These are phyloP conservation scores for Holothuria leucospilota DNA, from an alignment of 53 echinoderm and acorn worm species.

Conservation along the genomic window DNA sequence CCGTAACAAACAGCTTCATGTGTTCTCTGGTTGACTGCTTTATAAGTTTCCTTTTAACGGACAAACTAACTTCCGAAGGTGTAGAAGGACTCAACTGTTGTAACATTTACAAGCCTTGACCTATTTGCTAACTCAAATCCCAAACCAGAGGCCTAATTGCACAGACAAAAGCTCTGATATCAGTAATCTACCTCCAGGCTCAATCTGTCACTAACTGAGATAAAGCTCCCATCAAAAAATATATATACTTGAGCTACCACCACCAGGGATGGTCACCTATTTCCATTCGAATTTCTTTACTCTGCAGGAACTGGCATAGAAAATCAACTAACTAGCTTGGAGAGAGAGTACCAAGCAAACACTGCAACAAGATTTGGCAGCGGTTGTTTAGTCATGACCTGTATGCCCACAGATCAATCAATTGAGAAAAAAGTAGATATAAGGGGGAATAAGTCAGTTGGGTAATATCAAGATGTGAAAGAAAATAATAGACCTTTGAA, in stretches of 20 bases:
- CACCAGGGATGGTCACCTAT: background rate
- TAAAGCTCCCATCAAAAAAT: constrained; percentile 4
- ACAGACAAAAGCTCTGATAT: constrained; percentile 29
- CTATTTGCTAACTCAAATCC: background rate
- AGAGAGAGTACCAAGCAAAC: too few relatives aligned
- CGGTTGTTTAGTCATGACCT: constrained; percentile 17
- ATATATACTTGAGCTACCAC: background rate
- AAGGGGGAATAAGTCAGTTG: constrained; percentile 9
- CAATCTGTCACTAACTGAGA: constrained; percentile 36
- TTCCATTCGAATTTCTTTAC: constrained; percentile 14
- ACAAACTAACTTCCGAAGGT: background rate
- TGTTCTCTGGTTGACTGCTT: constrained; percentile 11
- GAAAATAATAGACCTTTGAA: constrained; percentile 32
- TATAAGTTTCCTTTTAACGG: background rate
- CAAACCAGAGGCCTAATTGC: constrained; percentile 7
- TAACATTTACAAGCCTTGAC: constrained; percentile 22
- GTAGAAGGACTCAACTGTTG: background rate
- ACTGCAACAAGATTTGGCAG: too few relatives aligned
- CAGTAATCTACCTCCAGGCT: constrained; percentile 25
- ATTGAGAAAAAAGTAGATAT: constrained; percentile 15
- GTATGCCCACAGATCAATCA: constrained; percentile 45
- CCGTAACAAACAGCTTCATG: constrained; percentile 9
- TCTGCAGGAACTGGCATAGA: background rate
- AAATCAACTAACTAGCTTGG: constrained; percentile 10
- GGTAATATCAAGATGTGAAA: background rate